Evolutionary conservation across 2,888 invertebrate genomes (phyloP), one percentile per base, ranked within the genome.

Genomic region (Hydropsyche betteni): DNA sequence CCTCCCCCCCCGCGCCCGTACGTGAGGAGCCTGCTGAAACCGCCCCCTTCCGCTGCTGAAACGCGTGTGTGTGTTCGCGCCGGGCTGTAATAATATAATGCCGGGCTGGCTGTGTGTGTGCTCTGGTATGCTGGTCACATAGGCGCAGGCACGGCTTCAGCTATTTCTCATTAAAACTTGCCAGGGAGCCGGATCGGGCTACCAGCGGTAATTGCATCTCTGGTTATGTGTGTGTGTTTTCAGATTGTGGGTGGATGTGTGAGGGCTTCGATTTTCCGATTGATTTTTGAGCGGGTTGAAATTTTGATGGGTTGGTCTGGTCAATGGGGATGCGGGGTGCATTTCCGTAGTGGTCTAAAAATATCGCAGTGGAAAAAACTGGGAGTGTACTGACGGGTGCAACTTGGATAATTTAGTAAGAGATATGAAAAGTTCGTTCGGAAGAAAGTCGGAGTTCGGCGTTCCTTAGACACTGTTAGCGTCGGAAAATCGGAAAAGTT

Each of bases 401-500:
- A 70, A 70, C 14, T 70, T 24, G 33, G 34, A 55, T 70, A 70
- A 70, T 70, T 70, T 53, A 12, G 53, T 55, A 50, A 58, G 58
- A 72, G 38, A 72, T 72, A 72, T 72, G 58, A 58, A 72, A 72
- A 72, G 36, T 72, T 61, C 38, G 14, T 16, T 44, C 7, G 72
- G 64, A 64, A 36, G 33, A 44, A n/a, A 64, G 36, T 24, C 36
- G 12, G n/a, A n/a, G 33, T 70, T 51, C 24, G 33, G 6, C 33
- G 64, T 24, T 34, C 69, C 44, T 69, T 69, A 69, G 72, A 61
- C 73, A 68, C 72, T 53, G 71, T 74, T 50, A 74, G 74, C 51
- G 68, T 44, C 72, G 75, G 75, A 71, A 74, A 77, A 77, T 77
- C 75, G 74, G 75, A 77, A 76, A 78, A 78, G 52, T 78, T 78